Percentiles rank a stretch among this genome's conserved stretches.
These are phyloP conservation scores for Chelonia mydas DNA, from an alignment of 2,797 vertebrate genomes.

Conservation along the genomic window DNA sequence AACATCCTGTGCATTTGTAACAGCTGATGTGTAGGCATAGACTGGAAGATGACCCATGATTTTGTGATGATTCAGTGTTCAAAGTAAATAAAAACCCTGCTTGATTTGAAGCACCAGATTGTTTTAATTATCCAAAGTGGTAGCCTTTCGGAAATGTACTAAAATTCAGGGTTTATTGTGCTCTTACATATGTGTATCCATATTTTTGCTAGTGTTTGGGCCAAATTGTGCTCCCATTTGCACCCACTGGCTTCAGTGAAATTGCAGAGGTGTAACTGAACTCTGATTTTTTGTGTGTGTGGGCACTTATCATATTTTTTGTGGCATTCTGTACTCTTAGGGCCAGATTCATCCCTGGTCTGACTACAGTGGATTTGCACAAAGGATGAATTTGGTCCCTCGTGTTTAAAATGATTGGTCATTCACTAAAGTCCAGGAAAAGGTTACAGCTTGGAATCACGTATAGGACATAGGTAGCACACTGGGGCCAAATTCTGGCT, in stretches of 20 bases:
- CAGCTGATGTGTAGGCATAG: conserved; percentile 76
- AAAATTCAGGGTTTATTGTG: conserved; percentile 2
- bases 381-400: background rate
- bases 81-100: conserved; percentile 33
- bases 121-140: conserved; percentile 57
- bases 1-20: conserved; percentile 57
- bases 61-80: conserved; percentile 62
- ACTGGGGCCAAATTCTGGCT: fast-evolving
- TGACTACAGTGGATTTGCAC: background rate
- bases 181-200: background rate
- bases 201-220: background rate
- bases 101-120: conserved; percentile 63
- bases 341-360: conserved; percentile 5
- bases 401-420: background rate
- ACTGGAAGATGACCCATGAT: conserved; percentile 67
- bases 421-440: background rate
- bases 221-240: background rate
- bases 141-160: conserved; percentile 41
- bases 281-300: background rate
- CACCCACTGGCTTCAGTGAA: background rate
- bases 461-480: background rate
- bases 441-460: fast-evolving
- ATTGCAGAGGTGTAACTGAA: background rate
- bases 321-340: background rate
- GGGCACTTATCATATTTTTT: background rate